A percentile compares a stretch with the other conserved stretches of the same genome.
Evolutionary conservation across 1,140 invertebrate species (phyloP).

Genomic region (Trachymyrmex cornetzi): DNA sequence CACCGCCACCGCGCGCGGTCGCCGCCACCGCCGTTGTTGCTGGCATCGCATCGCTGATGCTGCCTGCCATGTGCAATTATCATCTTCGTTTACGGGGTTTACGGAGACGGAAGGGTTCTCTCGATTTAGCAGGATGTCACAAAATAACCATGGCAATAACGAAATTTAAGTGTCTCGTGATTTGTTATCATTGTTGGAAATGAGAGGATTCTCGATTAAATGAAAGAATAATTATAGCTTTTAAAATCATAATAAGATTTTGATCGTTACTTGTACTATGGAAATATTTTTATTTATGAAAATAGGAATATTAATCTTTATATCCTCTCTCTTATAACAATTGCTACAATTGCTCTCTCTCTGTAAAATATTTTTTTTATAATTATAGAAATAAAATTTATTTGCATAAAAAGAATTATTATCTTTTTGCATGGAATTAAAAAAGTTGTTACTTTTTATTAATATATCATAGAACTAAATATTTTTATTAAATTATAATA

Average conservation of each 20-base stretch:
- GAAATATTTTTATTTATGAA: neutral
- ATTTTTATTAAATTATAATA: neutral
- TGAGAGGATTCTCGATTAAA: neutral
- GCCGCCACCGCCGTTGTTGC: conserved; percentile 58
- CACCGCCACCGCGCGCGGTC: conserved; percentile 12
- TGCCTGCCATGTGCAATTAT: conserved; percentile 38
- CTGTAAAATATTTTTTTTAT: neutral
- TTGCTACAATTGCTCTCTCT: neutral
- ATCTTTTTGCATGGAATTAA: too few species aligned
- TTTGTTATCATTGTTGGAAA: neutral
- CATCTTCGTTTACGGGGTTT: conserved; percentile 21
- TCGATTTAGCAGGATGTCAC: conserved; percentile 4
- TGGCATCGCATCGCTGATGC: conserved; percentile 52
- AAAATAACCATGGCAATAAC: neutral
- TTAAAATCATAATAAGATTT: neutral
- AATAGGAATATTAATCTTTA: neutral
- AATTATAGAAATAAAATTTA: neutral
- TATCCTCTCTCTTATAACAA: neutral
- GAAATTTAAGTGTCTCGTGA: conserved; percentile 5
- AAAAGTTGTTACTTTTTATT: neutral
- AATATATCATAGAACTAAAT: neutral
- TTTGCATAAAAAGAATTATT: neutral
- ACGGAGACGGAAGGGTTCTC: conserved; percentile 15
- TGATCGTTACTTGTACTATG: neutral
- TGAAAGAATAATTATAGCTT: neutral